A percentile compares a stretch with the other conserved stretches of the same genome.
Evolutionary conservation across 2,888 invertebrate species (phyloP).

Genomic region (Netelia virgata): DNA sequence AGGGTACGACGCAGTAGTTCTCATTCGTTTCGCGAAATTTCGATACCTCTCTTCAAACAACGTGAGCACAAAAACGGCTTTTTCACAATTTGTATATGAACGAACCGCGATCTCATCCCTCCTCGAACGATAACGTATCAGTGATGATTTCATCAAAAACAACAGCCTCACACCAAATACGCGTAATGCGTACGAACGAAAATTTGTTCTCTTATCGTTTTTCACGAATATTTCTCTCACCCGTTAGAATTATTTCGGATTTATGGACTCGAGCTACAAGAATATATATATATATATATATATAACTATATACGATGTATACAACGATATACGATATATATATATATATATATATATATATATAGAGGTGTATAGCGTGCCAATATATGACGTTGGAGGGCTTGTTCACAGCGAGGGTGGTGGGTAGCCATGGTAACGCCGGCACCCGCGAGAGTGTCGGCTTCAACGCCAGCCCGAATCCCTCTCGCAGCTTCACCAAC

Average conservation of each 20-base stretch:
- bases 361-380: constrained; percentile 68
- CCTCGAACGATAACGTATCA: neutral
- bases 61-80: neutral
- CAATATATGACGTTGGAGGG: constrained; percentile 80
- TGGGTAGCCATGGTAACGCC: constrained; percentile 87
- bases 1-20: constrained; percentile 1
- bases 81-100: neutral
- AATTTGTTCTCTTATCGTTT: constrained; percentile 1
- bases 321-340: constrained; percentile 68
- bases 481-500: constrained; percentile 76
- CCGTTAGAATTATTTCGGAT: constrained; percentile 73
- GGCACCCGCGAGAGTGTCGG: constrained; percentile 87
- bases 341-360: constrained; percentile 23
- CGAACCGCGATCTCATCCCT: neutral
- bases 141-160: neutral
- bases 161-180: no score
- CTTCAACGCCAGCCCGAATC: constrained; percentile 87
- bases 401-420: constrained; percentile 84
- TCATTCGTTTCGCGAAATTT: neutral
- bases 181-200: neutral
- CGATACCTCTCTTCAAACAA: neutral
- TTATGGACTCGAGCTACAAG: constrained; percentile 66
- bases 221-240: constrained; percentile 62
- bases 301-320: constrained; percentile 68
- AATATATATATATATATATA: neutral